Conservation (phyloP, 2,797 vertebrate genomes). For the Phaenicophaeus curvirostris region DNA sequence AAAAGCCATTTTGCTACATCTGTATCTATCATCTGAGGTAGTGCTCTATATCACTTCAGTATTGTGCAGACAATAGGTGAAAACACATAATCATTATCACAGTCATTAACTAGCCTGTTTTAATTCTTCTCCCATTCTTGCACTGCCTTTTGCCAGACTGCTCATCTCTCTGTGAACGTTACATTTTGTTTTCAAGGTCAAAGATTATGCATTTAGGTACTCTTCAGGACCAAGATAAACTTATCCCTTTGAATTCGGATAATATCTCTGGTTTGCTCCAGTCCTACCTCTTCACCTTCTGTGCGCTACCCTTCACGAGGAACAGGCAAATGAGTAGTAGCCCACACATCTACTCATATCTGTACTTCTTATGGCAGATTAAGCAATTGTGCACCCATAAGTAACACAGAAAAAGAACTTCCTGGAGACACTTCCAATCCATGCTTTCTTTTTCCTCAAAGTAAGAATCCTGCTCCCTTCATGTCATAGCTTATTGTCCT, state of each 20-base stretch:
- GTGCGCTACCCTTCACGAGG: background rate
- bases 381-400: background rate
- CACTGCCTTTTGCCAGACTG: background rate
- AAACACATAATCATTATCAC: background rate
- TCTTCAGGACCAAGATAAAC: background rate
- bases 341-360: background rate
- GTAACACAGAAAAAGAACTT: background rate
- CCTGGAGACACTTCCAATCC: background rate
- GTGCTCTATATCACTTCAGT: background rate
- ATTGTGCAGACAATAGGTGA: background rate
- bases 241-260: background rate
- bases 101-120: background rate
- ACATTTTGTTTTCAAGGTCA: background rate
- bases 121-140: background rate
- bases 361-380: background rate
- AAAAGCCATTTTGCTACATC: fast-evolving
- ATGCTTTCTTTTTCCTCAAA: background rate
- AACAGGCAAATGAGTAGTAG: background rate
- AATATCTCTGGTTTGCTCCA: background rate
- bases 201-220: background rate
- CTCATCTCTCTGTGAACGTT: background rate
- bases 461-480: background rate
- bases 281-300: background rate
- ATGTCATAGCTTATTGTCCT: background rate
- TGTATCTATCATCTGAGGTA: background rate